Evolutionary conservation across 1,140 invertebrate species (phyloP).

Genomic region (Hyposmocoma kahamanoa): DNA sequence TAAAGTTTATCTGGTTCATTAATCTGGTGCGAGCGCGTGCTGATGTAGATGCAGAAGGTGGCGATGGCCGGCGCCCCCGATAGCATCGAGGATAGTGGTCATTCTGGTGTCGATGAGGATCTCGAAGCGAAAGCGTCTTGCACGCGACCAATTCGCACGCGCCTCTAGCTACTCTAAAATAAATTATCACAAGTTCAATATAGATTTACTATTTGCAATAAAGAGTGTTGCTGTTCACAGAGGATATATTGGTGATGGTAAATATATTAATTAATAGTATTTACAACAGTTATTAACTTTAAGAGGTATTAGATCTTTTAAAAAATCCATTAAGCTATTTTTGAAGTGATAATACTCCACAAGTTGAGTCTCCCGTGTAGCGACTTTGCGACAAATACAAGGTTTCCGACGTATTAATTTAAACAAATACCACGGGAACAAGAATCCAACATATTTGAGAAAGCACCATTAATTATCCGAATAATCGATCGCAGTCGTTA

Average conservation of each 20-base stretch:
- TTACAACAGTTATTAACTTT: too few relatives aligned
- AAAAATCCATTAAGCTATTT: too few relatives aligned
- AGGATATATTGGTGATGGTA: too few relatives aligned
- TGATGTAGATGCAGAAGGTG: constrained; percentile 67
- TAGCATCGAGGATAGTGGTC: constrained; percentile 53
- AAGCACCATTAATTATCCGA: constrained; percentile 66
- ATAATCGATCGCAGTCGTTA: constrained; percentile 68
- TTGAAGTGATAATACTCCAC: too few relatives aligned
- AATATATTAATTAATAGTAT: too few relatives aligned
- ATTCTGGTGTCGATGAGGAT: constrained; percentile 51
- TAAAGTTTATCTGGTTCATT: constrained; percentile 65
- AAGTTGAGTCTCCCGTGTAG: too few relatives aligned
- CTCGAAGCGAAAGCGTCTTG: constrained; percentile 15
- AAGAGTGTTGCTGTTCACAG: too few relatives aligned
- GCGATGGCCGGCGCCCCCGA: constrained; percentile 35
- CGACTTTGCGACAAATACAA: background rate
- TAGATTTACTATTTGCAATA: too few relatives aligned
- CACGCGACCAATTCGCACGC: constrained; percentile 33
- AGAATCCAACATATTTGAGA: constrained; percentile 59
- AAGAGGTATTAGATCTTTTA: too few relatives aligned
- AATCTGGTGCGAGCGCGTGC: constrained; percentile 59
- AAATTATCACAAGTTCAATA: too few relatives aligned
- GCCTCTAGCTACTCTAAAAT: constrained; percentile 15
- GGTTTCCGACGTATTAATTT: background rate
- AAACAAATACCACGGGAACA: constrained; percentile 20